phyloP scores from a whole-genome alignment of 2,113 vertebrate genomes.

The Tachycineta bicolor region DNA sequence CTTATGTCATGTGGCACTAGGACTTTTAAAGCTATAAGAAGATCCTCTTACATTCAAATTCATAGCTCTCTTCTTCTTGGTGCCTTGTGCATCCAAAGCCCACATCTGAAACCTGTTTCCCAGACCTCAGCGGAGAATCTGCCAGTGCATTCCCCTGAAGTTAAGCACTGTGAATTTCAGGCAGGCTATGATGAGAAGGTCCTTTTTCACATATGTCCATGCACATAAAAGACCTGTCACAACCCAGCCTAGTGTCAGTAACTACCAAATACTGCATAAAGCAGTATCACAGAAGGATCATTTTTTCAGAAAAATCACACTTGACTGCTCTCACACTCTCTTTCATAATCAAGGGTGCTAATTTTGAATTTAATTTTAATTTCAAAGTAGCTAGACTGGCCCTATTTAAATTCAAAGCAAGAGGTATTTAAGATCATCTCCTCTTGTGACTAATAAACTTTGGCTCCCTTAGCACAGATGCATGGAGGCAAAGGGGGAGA shows the following conservation, averaged over 20 bases:
- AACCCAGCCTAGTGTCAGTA: not conserved
- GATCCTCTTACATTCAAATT: not conserved
- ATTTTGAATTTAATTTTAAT: conserved; percentile 54
- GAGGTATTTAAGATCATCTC: conserved; percentile 36
- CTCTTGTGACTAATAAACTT: conserved; percentile 58
- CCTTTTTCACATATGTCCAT: not conserved
- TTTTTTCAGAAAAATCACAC: conserved; percentile 8
- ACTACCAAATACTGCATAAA: not conserved
- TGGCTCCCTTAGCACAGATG: conserved; percentile 19
- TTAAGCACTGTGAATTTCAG: not conserved
- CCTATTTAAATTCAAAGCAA: conserved; percentile 46
- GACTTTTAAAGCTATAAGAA: not conserved
- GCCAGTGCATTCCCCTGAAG: not conserved
- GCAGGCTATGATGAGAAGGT: not conserved
- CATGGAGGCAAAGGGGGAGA: not conserved
- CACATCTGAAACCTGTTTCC: not conserved
- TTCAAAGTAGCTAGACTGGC: conserved; percentile 38
- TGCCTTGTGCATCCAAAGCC: not conserved
- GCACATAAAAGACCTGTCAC: not conserved
- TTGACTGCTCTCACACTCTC: not conserved
- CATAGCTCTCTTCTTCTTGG: not conserved
- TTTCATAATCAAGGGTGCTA: conserved; percentile 27
- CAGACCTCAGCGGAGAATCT: not conserved
- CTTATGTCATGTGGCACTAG: not conserved
- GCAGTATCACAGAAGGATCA: not conserved